Conservation (phyloP, 2,888 invertebrate species). For the Pogonocherus hispidulus region DNA sequence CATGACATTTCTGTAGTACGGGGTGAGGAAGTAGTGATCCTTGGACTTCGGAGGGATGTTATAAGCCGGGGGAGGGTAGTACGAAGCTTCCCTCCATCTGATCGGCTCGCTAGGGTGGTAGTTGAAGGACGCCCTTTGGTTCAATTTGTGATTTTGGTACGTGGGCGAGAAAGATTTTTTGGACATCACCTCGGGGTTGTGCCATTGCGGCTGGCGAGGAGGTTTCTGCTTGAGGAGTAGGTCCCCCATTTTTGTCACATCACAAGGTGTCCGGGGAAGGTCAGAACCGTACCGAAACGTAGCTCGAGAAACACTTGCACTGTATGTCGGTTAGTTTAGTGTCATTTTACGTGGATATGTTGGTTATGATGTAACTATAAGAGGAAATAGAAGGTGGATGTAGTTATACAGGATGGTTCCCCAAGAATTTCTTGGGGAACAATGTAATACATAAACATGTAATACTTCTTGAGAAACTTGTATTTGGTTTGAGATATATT, state of each 20-base stretch:
- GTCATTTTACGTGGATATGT: too few species aligned
- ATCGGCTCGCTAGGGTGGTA: conserved; percentile 44
- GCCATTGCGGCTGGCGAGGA: conserved; percentile 69
- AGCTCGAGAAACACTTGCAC: not conserved
- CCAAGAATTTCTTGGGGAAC: too few species aligned
- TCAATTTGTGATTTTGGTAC: conserved; percentile 34
- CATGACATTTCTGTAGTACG: conserved; percentile 78
- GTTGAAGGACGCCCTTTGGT: conserved; percentile 67
- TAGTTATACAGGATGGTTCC: too few species aligned
- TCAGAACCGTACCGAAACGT: not conserved
- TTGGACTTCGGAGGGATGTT: conserved; percentile 70
- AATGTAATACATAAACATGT: too few species aligned
- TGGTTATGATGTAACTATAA: too few species aligned
- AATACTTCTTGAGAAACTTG: too few species aligned
- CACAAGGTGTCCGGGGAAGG: not conserved
- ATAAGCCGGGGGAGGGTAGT: conserved; percentile 71
- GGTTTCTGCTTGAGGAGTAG: conserved; percentile 77
- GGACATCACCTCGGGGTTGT: conserved; percentile 65
- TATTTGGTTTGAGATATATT: too few species aligned
- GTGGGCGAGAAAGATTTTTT: conserved; percentile 72
- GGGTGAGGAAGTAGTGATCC: conserved; percentile 78
- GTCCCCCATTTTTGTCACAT: conserved; percentile 69
- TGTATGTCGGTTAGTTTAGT: not conserved
- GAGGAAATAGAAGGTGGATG: too few species aligned
- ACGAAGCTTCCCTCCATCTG: conserved; percentile 64